These are phyloP conservation scores for Drosophila pseudoananassae DNA, from an alignment of 1,140 invertebrate species.

Conservation along the genomic window DNA sequence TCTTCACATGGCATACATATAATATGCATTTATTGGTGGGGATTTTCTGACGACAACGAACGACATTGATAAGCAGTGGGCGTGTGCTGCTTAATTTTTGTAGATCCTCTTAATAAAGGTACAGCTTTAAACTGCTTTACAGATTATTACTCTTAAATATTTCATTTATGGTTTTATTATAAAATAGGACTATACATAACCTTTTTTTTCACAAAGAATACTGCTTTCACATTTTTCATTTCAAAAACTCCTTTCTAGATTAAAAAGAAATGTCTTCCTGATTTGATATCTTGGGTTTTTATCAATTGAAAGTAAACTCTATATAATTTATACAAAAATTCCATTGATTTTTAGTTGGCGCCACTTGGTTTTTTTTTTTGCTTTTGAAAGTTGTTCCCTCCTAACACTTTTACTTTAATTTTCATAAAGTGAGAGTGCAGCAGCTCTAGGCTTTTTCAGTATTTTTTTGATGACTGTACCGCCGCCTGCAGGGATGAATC, in stretches of 20 bases:
- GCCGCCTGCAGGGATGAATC: conserved; percentile 26
- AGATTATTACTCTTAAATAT: no score
- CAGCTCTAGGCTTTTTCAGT: background rate
- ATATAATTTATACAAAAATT: background rate
- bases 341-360: background rate
- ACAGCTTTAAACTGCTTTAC: no score
- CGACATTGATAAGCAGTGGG: conserved; percentile 1
- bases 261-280: background rate
- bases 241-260: background rate
- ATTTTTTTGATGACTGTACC: conserved; percentile 32
- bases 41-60: no score
- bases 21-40: no score
- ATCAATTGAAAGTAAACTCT: background rate
- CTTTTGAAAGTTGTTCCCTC: conserved; percentile 1
- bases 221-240: no score
- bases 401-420: background rate
- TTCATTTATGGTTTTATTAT: no score
- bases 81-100: background rate
- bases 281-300: background rate
- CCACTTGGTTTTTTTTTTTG: background rate
- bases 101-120: no score
- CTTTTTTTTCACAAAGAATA: no score
- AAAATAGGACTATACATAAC: no score
- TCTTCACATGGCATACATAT: background rate
- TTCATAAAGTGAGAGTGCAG: background rate